A percentile compares a stretch with the other conserved stretches of the same genome.
These are phyloP conservation scores for Gymnorhina tibicen DNA, from an alignment of 2,113 vertebrate species.

Conservation along the genomic window DNA sequence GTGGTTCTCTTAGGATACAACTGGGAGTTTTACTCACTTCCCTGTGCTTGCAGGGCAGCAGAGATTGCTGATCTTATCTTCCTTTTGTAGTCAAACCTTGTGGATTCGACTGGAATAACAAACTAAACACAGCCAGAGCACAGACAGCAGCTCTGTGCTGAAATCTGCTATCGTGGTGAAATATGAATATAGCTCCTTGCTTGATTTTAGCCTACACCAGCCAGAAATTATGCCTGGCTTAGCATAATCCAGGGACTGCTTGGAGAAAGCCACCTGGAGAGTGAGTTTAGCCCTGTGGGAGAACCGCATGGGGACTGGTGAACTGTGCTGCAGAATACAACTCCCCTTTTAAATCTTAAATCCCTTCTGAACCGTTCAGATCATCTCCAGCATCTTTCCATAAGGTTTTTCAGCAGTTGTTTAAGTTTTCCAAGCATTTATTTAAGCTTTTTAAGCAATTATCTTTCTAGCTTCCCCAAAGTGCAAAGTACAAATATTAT, in stretches of 20 bases:
- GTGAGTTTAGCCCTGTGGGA: background rate
- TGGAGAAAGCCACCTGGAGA: background rate
- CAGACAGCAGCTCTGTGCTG: background rate
- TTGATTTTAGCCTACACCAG: background rate
- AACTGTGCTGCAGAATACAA: background rate
- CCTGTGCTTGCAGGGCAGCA: background rate
- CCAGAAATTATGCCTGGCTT: background rate
- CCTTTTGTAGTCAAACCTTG: background rate
- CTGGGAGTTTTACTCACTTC: background rate
- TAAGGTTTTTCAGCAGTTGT: background rate
- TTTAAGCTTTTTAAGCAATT: background rate
- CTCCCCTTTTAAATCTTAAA: fast-evolving
- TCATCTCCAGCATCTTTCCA: background rate
- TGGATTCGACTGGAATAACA: background rate
- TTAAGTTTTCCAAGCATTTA: background rate
- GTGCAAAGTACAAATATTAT: background rate
- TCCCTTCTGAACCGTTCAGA: background rate
- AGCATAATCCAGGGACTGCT: background rate
- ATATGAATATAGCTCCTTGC: background rate
- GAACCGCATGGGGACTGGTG: background rate
- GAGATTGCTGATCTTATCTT: background rate
- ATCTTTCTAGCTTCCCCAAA: background rate
- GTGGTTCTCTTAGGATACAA: background rate
- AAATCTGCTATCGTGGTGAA: background rate
- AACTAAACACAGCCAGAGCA: background rate